phyloP scores from a whole-genome alignment of 2,888 invertebrate species.

The Pilophorus perplexus region DNA sequence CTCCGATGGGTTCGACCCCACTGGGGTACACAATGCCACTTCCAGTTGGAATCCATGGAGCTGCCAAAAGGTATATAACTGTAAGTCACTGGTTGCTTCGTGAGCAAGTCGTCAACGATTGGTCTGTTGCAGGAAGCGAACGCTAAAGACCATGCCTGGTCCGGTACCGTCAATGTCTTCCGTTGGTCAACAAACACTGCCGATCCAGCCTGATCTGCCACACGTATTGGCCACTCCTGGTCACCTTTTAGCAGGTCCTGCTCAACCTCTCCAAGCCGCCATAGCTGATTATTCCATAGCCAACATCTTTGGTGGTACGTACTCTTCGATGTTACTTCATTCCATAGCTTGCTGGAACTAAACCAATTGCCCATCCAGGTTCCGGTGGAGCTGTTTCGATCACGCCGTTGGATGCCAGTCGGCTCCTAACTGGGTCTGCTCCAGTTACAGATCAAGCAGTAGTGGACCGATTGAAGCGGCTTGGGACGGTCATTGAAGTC shows the following conservation, averaged over 20 bases:
- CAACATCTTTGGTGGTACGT: slow-evolving; percentile 10
- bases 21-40: neutral
- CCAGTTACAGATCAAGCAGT: slow-evolving; percentile 41
- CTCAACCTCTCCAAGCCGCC: too few species aligned
- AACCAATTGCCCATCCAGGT: too few species aligned
- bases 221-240: neutral
- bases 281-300: too few species aligned
- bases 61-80: slow-evolving; percentile 20
- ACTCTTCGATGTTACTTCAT: too few species aligned
- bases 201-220: neutral
- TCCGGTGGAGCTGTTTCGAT: slow-evolving; percentile 26
- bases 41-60: too few species aligned
- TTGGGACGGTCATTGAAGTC: slow-evolving; percentile 49
- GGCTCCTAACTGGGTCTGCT: neutral
- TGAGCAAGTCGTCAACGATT: too few species aligned
- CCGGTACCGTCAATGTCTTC: slow-evolving; percentile 4
- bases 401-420: neutral
- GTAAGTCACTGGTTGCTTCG: too few species aligned
- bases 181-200: slow-evolving; percentile 3
- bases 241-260: too few species aligned
- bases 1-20: neutral
- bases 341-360: too few species aligned
- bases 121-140: too few species aligned
- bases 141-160: too few species aligned
- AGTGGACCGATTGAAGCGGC: slow-evolving; percentile 48